phyloP scores from a whole-genome alignment of 2,113 vertebrate genomes.

The Lampris incognitus region DNA sequence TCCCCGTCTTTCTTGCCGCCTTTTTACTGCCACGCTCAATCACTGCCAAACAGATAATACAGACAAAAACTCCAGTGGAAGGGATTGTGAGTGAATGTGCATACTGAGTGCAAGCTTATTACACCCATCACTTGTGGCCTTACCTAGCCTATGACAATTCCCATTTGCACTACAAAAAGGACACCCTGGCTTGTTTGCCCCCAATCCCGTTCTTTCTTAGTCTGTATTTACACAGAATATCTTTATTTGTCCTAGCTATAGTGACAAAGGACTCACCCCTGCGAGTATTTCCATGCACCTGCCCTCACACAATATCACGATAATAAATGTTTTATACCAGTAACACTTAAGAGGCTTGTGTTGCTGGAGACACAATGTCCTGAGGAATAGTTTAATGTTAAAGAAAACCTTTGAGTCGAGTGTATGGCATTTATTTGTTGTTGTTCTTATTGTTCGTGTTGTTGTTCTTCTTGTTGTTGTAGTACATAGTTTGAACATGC shows the following conservation, averaged over 20 bases:
- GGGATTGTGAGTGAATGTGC: conserved; percentile 49
- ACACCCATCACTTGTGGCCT: conserved; percentile 57
- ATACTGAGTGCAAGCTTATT: conserved; percentile 57
- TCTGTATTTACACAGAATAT: conserved; percentile 20
- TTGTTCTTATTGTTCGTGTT: neutral
- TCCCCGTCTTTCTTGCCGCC: conserved; percentile 67
- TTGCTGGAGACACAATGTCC: conserved; percentile 7
- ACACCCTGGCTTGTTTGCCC: conserved; percentile 35
- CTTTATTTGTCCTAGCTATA: no score
- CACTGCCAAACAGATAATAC: conserved; percentile 75
- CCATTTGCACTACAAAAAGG: conserved; percentile 48
- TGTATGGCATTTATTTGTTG: conserved; percentile 52
- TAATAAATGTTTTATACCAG: conserved; percentile 46
- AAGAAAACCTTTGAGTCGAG: conserved; percentile 39
- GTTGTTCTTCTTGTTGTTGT: neutral
- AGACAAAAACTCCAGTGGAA: conserved; percentile 52
- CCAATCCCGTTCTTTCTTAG: neutral
- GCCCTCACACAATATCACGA: conserved; percentile 25
- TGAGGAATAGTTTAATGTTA: conserved; percentile 41
- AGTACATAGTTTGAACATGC: conserved; percentile 18
- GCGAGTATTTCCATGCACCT: conserved; percentile 58
- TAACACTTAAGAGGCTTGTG: neutral
- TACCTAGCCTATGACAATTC: conserved; percentile 36
- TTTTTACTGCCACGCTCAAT: conserved; percentile 79
- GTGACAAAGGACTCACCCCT: neutral